These are phyloP conservation scores for Actinemys pallida DNA, from an alignment of 2,113 vertebrate species.

Conservation along the genomic window DNA sequence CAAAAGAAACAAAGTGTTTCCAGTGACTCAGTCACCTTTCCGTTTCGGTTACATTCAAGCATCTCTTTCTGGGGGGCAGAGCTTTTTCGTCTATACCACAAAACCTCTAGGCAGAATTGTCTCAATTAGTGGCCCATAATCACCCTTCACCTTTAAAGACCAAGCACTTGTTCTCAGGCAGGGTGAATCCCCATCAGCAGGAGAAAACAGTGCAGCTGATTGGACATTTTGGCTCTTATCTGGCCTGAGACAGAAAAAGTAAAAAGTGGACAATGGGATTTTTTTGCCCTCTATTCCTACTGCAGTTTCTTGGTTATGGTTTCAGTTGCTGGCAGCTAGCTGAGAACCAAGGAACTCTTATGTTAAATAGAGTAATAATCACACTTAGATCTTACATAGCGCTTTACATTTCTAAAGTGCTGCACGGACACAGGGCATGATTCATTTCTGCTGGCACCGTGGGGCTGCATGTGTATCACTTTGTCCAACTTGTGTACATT, in stretches of 20 bases:
- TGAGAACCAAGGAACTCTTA: neutral
- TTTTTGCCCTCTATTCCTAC: neutral
- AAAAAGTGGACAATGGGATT: neutral
- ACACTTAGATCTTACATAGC: neutral
- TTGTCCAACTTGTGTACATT: neutral
- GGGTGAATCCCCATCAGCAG: neutral
- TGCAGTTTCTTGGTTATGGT: neutral
- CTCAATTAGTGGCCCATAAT: neutral
- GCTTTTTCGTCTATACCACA: neutral
- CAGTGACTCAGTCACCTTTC: neutral
- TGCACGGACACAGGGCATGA: neutral
- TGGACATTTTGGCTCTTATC: slow-evolving; percentile 13
- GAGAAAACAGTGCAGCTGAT: neutral
- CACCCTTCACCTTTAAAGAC: slow-evolving; percentile 37
- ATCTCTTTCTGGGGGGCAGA: neutral
- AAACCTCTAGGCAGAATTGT: slow-evolving; percentile 14
- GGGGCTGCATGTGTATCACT: neutral
- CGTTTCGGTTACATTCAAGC: neutral
- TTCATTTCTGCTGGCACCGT: neutral
- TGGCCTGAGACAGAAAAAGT: neutral
- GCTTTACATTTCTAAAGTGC: slow-evolving; percentile 14
- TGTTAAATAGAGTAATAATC: neutral
- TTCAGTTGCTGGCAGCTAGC: neutral
- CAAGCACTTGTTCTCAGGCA: neutral
- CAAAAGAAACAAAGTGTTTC: neutral